Base-by-base conservation (phyloP, 2,113 vertebrate species). In the Desmodus rotundus region DNA sequence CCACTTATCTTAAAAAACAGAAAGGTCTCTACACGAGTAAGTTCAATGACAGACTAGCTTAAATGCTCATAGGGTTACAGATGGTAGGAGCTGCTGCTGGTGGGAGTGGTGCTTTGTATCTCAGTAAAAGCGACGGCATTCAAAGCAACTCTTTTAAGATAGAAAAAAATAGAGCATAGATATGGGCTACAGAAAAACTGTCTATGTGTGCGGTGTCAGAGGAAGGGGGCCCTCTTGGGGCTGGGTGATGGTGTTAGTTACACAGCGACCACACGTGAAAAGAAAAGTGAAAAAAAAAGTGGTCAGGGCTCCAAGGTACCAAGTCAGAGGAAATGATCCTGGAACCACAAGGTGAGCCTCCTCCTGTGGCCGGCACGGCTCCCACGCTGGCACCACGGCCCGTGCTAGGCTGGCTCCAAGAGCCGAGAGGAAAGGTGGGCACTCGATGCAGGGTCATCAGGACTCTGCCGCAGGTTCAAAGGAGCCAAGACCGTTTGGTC, bases 61-160 rank as follows among this genome's bases (percentile, higher is more conserved):
- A 89, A 96, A 91, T 24, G 72, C 20, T 77, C 41, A 31, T 0
- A 70, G n/a, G 26, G 58, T 78, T 70, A 80, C 0, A 70, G 67
- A 38, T 58, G 68, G 31, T 38, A 56, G 36, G 50, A 41, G 33
- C 15, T 28, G 50, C 72, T 81, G 33, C 4, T 28, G n/a, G 17
- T 13, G n/a, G 47, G 15, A 68, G 33, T 14, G 36, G 78, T 81
- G 65, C 85, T 68, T 76, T 93, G 92, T 93, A 96, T 89, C 87
- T 88, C 74, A 94, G 76, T 52, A 43, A 81, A 89, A 94, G 78
- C 15, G 78, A 41, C 2, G 19, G 28, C 80, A 94, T 83, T 84
- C 76, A 87, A 86, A 82, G 61, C n/a, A 80, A 83, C 2, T 33
- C 41, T 84, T 78, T 83, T 85, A 93, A 92, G 72, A 72, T 33